Base-by-base conservation (phyloP, 2,797 vertebrate genomes). In the Sebastes jordani region DNA sequence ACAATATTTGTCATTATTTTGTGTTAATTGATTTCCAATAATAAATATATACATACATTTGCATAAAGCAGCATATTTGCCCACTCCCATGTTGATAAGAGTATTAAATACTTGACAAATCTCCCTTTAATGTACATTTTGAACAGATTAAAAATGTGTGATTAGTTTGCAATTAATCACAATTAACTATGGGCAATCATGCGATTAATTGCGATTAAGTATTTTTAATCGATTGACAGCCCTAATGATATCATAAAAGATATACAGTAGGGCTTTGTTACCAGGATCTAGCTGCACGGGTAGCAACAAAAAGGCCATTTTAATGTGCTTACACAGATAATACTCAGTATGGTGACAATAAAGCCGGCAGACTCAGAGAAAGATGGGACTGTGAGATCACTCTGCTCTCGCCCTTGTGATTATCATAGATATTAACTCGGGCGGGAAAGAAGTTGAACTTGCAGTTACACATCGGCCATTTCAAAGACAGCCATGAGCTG, bases 361-460 rank as follows among this genome's bases (percentile, higher is more conserved):
- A 84, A 88, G 65, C 74, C 64, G 55, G 73, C 71, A 42, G 76
- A 81, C 72, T 81, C 32, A 11, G 76, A 87, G 86, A 71, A 76
- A 86, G 86, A 86, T 64, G 76, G 80, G 74, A 74, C 67, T 74
- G 36, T 70, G 59, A 81, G 85, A 88, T 89, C 81, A 70, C 70
- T 29, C 74, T 42, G 64, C 76, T 83, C 67, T 82, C 42, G n/a
- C 74, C 81, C 80, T 86, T 82, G 85, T 87, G 85, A 92, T 94
- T 91, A 92, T 91, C 90, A 90, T 93, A 89, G 89, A 91, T 91
- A 93, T 92, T 90, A 93, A 93, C 89, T 89, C 14, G 0, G 75
- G 75, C 30, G 61, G 78, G 58, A 52, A 73, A 81, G 71, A 84
- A 64, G 85, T 81, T 76, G 85, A 91, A 91, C 78, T 84, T 58